A percentile compares a stretch with the other conserved stretches of the same genome.
These are phyloP conservation scores for Melanophora roralis DNA, from an alignment of 2,888 invertebrate species.

Conservation along the genomic window DNA sequence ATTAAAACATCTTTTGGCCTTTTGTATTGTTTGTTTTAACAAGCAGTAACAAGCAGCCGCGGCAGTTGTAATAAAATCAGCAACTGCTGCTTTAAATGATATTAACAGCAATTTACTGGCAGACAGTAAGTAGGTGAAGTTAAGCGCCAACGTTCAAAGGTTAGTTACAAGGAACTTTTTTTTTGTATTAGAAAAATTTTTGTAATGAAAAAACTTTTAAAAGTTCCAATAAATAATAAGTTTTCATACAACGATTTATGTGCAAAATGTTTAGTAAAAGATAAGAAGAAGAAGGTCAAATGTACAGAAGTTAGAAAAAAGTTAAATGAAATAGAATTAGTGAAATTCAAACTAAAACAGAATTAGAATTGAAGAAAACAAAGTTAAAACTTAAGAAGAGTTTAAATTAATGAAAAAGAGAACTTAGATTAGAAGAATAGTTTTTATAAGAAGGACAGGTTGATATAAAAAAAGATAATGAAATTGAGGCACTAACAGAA, in stretches of 20 bases:
- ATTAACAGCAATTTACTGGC: background rate
- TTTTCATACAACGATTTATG: background rate
- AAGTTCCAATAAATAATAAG: background rate
- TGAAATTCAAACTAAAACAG: no score
- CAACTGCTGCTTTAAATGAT: background rate
- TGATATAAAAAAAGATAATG: no score
- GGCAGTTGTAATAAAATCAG: conserved; percentile 9
- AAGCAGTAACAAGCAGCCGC: conserved; percentile 15
- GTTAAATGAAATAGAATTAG: no score
- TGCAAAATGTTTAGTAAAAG: background rate
- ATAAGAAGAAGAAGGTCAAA: background rate
- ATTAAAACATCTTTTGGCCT: conserved; percentile 22
- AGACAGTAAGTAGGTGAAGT: background rate
- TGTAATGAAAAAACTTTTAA: background rate
- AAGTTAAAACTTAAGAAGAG: no score
- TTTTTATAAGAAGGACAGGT: no score
- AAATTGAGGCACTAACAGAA: no score
- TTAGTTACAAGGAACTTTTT: background rate
- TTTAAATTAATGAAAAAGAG: no score
- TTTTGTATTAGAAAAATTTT: background rate
- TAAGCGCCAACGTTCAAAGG: conserved; percentile 6
- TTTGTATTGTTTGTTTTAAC: conserved; percentile 21
- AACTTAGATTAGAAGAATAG: no score
- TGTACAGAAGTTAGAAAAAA: no score
- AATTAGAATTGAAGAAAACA: no score